Conservation (phyloP, 2,113 vertebrate species). For the Rhipidura dahli region DNA sequence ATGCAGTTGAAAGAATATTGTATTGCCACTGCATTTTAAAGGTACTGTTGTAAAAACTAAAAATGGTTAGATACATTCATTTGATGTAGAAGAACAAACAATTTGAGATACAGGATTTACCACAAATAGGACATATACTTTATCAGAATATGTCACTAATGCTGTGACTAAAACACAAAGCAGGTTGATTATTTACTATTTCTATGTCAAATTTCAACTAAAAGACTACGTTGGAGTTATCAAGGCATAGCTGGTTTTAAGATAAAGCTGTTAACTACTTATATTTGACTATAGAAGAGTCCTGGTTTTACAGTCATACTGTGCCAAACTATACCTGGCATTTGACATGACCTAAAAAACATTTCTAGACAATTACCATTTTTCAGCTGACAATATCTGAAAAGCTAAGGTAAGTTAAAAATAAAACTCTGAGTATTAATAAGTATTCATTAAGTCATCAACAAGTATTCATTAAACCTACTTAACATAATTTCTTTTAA, state of each 20-base stretch:
- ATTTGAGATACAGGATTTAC: not conserved
- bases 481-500: not conserved
- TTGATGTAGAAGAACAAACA: not conserved
- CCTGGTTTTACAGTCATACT: not conserved
- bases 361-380: not conserved
- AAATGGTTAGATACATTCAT: not conserved
- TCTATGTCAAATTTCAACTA: conserved; percentile 29
- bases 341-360: not conserved
- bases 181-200: conserved; percentile 52
- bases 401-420: not conserved
- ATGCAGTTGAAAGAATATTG: not conserved
- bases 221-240: not conserved
- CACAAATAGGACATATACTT: not conserved
- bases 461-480: not conserved
- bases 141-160: not conserved
- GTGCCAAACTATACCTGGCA: not conserved
- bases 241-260: not conserved
- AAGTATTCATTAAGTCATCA: not conserved
- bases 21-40: not conserved
- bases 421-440: not conserved
- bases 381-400: not conserved
- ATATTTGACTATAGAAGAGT: not conserved
- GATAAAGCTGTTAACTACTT: not conserved
- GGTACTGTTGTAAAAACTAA: not conserved
- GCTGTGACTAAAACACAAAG: conserved; percentile 5